Conservation (phyloP, 2,888 invertebrate species). For the Parnassius mnemosyne region DNA sequence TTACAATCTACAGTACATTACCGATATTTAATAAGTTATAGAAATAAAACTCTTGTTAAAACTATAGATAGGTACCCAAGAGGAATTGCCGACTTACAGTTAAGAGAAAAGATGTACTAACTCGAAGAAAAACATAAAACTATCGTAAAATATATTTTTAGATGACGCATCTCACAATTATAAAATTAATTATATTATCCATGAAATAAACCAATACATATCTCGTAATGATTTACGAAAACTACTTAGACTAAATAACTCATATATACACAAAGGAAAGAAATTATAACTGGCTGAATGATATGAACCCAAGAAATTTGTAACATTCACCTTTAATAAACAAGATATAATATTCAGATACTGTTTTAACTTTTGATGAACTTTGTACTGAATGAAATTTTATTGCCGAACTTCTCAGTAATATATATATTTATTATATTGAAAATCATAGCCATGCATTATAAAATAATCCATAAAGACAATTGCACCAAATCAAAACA, state of each 20-base stretch:
- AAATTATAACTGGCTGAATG: conserved; percentile 59
- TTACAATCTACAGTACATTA: conserved; percentile 26
- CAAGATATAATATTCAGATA: conserved; percentile 28
- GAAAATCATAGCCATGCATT: conserved; percentile 13
- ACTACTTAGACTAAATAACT: conserved; percentile 59
- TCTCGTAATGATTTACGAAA: conserved; percentile 51
- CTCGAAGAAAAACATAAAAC: conserved; percentile 21
- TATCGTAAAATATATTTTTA: conserved; percentile 27
- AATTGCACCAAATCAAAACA: conserved; percentile 37
- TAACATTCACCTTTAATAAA: conserved; percentile 61
- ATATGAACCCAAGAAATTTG: conserved; percentile 56
- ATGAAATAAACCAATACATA: conserved; percentile 41
- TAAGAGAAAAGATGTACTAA: conserved; percentile 18
- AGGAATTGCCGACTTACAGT: conserved; percentile 23
- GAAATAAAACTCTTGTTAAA: conserved; percentile 27
- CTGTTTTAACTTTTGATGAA: neutral
- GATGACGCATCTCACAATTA: conserved; percentile 20
- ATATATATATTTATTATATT: too few species aligned
- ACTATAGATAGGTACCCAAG: conserved; percentile 21
- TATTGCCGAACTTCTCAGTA: neutral
- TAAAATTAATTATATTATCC: conserved; percentile 37
- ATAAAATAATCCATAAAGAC: conserved; percentile 38
- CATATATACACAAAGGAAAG: conserved; percentile 65
- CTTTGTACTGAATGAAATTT: neutral
- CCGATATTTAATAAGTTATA: conserved; percentile 27